A percentile compares a stretch with the other conserved stretches of the same genome.
Evolutionary conservation across 2,797 vertebrate genomes (phyloP).

Genomic region (Ibycter americanus): DNA sequence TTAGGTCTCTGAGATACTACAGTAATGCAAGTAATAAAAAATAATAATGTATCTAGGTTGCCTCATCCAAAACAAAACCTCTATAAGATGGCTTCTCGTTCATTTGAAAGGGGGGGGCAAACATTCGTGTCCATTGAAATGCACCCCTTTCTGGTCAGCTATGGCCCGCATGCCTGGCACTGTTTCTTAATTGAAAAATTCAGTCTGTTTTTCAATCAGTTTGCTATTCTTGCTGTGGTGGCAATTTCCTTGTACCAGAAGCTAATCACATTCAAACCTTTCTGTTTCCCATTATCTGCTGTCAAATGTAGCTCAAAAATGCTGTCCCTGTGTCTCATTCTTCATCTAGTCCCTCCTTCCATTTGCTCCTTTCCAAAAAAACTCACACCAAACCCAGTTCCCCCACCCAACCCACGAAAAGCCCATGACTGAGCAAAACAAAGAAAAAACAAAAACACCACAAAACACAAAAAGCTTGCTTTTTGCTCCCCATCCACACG

Average conservation of each 20-base stretch:
- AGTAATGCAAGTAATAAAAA: constrained; percentile 10
- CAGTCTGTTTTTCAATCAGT: not conserved
- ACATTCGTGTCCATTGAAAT: not conserved
- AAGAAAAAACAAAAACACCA: not conserved
- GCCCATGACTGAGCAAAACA: not conserved
- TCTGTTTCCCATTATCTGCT: not conserved
- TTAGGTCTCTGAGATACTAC: constrained; percentile 4
- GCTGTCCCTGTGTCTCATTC: not conserved
- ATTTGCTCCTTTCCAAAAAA: not conserved
- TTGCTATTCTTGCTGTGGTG: not conserved
- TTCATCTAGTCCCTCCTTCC: not conserved
- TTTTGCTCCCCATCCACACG: not conserved
- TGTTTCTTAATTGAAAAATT: not conserved
- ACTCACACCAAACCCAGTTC: not conserved
- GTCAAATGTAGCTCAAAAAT: not conserved
- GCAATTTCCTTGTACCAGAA: not conserved
- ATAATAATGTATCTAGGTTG: not conserved
- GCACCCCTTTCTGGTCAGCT: not conserved
- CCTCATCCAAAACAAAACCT: not conserved
- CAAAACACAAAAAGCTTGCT: not conserved
- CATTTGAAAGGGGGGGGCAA: not conserved
- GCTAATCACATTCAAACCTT: not conserved
- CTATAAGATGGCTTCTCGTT: not conserved
- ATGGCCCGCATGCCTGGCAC: not conserved
- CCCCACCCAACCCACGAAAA: accelerated